Evolutionary conservation across 2,113 vertebrate genomes (phyloP).

Genomic region (Maccullochella peelii): DNA sequence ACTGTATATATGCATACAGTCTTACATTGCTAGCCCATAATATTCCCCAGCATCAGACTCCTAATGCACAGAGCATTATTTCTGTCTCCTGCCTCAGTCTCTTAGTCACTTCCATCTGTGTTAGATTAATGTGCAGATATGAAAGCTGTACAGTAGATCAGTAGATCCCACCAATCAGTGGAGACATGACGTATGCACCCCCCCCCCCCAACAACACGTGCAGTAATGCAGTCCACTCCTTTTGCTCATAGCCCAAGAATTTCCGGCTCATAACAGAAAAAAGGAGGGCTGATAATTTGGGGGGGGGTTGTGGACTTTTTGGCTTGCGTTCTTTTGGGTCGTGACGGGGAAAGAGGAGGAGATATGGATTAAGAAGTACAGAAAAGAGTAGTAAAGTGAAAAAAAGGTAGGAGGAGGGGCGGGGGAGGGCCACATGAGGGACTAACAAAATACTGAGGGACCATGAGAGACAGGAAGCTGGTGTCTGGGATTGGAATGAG

Average conservation of each 20-base stretch:
- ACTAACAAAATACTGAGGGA: conserved; percentile 53
- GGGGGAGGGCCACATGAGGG: conserved; percentile 38
- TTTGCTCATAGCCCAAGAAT: conserved; percentile 69
- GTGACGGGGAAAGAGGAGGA: background rate
- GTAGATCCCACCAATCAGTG: conserved; percentile 39
- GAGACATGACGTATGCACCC: conserved; percentile 29
- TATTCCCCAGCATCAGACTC: conserved; percentile 36
- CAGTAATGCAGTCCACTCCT: conserved; percentile 53
- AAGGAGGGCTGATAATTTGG: conserved; percentile 3
- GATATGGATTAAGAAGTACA: background rate
- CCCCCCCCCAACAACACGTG: conserved; percentile 42
- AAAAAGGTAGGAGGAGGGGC: conserved; percentile 35
- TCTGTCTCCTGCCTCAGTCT: conserved; percentile 42
- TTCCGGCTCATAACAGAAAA: conserved; percentile 54
- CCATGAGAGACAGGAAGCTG: conserved; percentile 70
- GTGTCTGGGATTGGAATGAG: conserved; percentile 72
- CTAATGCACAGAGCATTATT: conserved; percentile 31
- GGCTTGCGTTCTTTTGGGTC: background rate
- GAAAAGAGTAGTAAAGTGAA: conserved; percentile 15
- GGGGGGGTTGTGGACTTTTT: conserved; percentile 41
- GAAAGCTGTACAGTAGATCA: conserved; percentile 27
- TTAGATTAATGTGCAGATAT: conserved; percentile 31
- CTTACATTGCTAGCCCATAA: conserved; percentile 26
- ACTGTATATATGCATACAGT: background rate
- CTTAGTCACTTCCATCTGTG: conserved; percentile 70